phyloP scores from a whole-genome alignment of 2,113 vertebrate species.

The Pontoporia blainvillei region DNA sequence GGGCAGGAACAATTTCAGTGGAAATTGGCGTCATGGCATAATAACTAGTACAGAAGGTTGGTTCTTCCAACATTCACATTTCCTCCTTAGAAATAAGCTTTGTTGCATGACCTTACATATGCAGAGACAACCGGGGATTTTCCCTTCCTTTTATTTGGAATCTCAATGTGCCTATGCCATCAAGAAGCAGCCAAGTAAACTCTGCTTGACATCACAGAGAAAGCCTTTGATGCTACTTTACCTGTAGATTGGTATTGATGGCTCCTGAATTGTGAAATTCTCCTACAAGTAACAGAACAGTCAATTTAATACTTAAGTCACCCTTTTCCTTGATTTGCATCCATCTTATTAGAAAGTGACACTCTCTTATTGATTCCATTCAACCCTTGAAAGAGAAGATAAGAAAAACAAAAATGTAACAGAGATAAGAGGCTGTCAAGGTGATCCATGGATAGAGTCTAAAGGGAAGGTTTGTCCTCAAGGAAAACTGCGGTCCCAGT shows the following conservation, averaged over 20 bases:
- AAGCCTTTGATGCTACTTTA: neutral
- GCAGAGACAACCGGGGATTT: neutral
- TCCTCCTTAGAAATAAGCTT: slow-evolving; percentile 22
- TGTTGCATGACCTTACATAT: slow-evolving; percentile 11
- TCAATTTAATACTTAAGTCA: slow-evolving; percentile 41
- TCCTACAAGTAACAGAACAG: slow-evolving; percentile 23
- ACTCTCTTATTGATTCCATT: slow-evolving; percentile 63
- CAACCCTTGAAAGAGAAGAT: slow-evolving; percentile 61
- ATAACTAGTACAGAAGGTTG: slow-evolving; percentile 13
- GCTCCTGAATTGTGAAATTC: slow-evolving; percentile 39
- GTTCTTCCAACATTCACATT: neutral
- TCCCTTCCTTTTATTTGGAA: neutral
- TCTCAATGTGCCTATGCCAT: neutral
- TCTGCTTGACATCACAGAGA: slow-evolving; percentile 5
- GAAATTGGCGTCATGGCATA: slow-evolving; percentile 16
- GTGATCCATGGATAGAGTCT: slow-evolving; percentile 64
- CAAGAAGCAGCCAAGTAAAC: neutral
- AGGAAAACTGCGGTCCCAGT: neutral
- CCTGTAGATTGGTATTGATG: slow-evolving; percentile 31
- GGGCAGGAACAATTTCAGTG: slow-evolving; percentile 50
- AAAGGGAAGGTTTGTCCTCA: slow-evolving; percentile 26
- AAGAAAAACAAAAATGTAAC: slow-evolving; percentile 66
- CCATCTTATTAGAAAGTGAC: slow-evolving; percentile 70
- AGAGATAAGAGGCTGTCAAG: slow-evolving; percentile 63
- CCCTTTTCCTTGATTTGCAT: slow-evolving; percentile 61